These are phyloP conservation scores for Apus apus DNA, from an alignment of 2,113 vertebrate species.

Conservation along the genomic window DNA sequence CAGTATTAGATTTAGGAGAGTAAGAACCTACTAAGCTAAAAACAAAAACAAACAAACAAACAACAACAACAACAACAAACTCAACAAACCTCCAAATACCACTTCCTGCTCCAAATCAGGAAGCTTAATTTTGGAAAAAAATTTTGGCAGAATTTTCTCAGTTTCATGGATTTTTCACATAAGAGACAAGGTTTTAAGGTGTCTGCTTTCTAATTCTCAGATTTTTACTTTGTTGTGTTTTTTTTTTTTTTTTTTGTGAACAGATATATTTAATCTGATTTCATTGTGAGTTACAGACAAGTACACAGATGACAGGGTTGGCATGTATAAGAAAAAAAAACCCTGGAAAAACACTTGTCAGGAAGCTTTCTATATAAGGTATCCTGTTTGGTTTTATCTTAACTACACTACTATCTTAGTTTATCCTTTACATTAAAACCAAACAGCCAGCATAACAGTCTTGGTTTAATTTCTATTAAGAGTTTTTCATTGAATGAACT, in stretches of 20 bases:
- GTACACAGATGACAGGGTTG: neutral
- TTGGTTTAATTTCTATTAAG: neutral
- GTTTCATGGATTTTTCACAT: neutral
- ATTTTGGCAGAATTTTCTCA: neutral
- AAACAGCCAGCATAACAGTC: neutral
- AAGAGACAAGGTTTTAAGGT: neutral
- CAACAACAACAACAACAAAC: neutral
- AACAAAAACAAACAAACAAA: too few relatives aligned
- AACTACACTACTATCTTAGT: neutral
- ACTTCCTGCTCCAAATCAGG: rapidly evolving
- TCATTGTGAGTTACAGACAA: neutral
- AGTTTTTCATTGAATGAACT: neutral
- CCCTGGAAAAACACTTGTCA: neutral
- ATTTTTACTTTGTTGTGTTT: too few relatives aligned
- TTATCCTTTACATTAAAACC: neutral
- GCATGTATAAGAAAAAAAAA: neutral
- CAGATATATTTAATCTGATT: neutral
- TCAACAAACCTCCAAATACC: rapidly evolving
- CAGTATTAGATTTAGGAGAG: neutral
- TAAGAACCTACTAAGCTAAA: neutral
- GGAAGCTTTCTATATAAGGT: neutral
- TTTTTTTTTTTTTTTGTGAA: neutral
- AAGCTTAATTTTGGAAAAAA: neutral
- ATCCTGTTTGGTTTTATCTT: neutral
- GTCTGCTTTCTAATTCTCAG: neutral